A percentile compares a stretch with the other conserved stretches of the same genome.
phyloP scores from a whole-genome alignment of 2,797 vertebrate genomes.

The Lagorchestes hirsutus region DNA sequence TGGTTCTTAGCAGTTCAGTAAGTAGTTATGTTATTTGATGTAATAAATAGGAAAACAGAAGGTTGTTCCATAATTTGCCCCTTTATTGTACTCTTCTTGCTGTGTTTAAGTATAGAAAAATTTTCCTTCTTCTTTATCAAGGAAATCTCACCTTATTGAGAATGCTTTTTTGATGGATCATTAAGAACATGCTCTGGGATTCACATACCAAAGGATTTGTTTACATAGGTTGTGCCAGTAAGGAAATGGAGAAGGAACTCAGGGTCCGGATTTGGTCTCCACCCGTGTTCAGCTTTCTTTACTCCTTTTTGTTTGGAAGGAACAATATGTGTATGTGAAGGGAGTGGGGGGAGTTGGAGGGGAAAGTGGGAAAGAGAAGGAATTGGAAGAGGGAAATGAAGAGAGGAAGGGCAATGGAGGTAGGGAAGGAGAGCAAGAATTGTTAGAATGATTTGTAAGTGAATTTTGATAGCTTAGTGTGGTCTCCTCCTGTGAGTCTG shows the following conservation, averaged over 20 bases:
- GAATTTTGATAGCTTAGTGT: neutral
- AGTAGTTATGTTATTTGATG: constrained; percentile 3
- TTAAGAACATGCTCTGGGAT: constrained; percentile 12
- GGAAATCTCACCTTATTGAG: neutral
- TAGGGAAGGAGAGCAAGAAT: constrained; percentile 14
- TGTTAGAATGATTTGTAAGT: neutral
- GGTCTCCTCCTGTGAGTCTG: neutral
- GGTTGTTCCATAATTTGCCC: neutral
- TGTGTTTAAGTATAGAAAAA: neutral
- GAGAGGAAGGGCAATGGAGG: neutral
- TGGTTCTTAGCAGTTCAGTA: constrained; percentile 26
- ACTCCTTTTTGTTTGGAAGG: constrained; percentile 51
- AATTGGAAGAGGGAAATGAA: neutral
- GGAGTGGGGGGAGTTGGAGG: neutral
- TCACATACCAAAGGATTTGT: constrained; percentile 54
- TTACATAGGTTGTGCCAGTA: constrained; percentile 67
- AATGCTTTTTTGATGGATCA: neutral
- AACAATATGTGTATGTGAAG: constrained; percentile 59
- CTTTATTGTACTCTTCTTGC: neutral
- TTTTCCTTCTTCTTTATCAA: neutral
- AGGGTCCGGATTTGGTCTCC: constrained; percentile 67
- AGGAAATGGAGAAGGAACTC: constrained; percentile 71
- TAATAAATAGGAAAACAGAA: neutral
- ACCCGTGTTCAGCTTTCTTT: constrained; percentile 55
- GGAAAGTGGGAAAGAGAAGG: neutral